These are phyloP conservation scores for Dendrolimus houi DNA, from an alignment of 2,888 invertebrate species.

Conservation along the genomic window DNA sequence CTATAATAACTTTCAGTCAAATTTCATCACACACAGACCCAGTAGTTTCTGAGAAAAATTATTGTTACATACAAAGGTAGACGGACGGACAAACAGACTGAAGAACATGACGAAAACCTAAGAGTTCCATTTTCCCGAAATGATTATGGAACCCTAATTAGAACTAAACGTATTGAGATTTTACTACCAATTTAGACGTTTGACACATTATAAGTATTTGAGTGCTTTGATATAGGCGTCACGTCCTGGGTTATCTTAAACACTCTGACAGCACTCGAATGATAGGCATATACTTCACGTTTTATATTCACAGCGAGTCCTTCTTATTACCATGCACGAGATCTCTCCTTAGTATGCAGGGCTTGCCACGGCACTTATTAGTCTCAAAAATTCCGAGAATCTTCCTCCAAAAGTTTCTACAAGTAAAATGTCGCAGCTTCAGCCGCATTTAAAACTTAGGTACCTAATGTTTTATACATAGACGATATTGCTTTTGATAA, in stretches of 20 bases:
- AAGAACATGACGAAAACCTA: no score
- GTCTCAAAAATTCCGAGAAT: constrained; percentile 69
- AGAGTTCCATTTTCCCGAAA: no score
- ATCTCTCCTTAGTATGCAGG: constrained; percentile 68
- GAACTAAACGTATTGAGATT: no score
- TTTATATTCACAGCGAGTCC: constrained; percentile 65
- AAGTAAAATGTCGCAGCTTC: constrained; percentile 48
- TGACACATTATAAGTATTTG: constrained; percentile 12
- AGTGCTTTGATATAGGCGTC: constrained; percentile 43
- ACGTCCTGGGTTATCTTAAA: constrained; percentile 46
- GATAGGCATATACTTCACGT: constrained; percentile 51
- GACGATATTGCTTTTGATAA: constrained; percentile 73
- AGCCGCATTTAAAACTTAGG: constrained; percentile 62
- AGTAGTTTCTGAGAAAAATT: no score
- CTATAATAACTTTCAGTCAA: no score
- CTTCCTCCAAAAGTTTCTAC: constrained; percentile 45
- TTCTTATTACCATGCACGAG: constrained; percentile 61
- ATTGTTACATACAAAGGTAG: no score
- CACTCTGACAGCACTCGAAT: constrained; percentile 47
- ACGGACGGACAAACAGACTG: no score
- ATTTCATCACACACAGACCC: no score
- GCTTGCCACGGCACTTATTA: constrained; percentile 63
- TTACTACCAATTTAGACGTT: no score
- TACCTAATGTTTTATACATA: constrained; percentile 70
- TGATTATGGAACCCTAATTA: no score